phyloP scores from a whole-genome alignment of 2,113 vertebrate genomes.

The Forbesichthys agassizii region DNA sequence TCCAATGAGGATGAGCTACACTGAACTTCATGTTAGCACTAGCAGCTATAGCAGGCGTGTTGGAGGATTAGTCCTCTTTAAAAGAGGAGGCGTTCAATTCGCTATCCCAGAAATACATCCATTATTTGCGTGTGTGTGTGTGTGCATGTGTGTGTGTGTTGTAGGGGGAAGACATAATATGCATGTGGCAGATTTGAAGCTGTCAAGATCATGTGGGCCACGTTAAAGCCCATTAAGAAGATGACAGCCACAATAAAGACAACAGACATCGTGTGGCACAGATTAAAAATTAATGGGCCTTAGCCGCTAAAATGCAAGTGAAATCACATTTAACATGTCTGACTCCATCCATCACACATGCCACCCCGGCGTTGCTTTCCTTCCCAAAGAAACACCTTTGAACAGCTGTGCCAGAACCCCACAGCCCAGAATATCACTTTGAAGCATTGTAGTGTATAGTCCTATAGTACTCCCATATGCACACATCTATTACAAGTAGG shows the following conservation, averaged over 20 bases:
- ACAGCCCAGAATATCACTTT: no score
- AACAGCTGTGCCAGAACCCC: no score
- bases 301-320: constrained; percentile 37
- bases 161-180: constrained; percentile 48
- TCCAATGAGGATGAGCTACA: no score
- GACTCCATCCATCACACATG: constrained; percentile 12
- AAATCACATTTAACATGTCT: constrained; percentile 38
- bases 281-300: constrained; percentile 55
- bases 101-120: constrained; percentile 40
- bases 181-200: constrained; percentile 49
- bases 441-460: no score
- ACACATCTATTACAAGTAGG: constrained; percentile 2
- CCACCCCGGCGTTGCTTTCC: constrained; percentile 21
- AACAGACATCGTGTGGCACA: constrained; percentile 19
- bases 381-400: background rate
- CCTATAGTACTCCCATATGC: no score
- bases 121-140: constrained; percentile 13
- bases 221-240: constrained; percentile 53
- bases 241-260: constrained; percentile 48
- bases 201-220: constrained; percentile 42
- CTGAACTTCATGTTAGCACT: no score
- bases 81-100: constrained; percentile 1
- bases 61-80: background rate
- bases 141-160: no score
- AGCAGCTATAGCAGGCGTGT: no score